A percentile compares a stretch with the other conserved stretches of the same genome.
Evolutionary conservation across 2,888 invertebrate genomes (phyloP).

Genomic region (Gymnoscelis rufifasciata): DNA sequence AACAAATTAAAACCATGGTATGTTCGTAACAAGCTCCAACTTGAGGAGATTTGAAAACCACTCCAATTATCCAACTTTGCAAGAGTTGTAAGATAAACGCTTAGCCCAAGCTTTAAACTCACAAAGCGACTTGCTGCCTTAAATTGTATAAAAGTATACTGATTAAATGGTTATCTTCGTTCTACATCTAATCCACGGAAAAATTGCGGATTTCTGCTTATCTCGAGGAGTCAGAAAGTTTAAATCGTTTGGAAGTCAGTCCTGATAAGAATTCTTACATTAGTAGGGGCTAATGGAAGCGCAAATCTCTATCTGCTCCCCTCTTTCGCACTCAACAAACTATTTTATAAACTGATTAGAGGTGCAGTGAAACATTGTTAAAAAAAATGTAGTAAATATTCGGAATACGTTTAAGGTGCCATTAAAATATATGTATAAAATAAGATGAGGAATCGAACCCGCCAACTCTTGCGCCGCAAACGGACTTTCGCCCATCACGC

Average conservation of each 20-base stretch:
- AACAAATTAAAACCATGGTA: conserved; percentile 23
- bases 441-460: no score
- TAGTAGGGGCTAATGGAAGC: not conserved
- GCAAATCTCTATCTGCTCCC: not conserved
- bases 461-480: no score
- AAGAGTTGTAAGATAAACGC: conserved; percentile 32
- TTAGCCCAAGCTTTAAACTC: conserved; percentile 25
- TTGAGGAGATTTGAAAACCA: conserved; percentile 35
- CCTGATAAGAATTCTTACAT: not conserved
- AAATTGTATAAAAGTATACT: conserved; percentile 24
- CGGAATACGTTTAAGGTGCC: no score
- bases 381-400: no score
- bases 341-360: not conserved
- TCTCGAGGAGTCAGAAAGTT: conserved; percentile 20
- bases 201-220: conserved; percentile 22
- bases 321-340: not conserved
- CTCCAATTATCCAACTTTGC: conserved; percentile 36
- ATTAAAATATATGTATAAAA: no score
- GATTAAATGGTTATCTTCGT: conserved; percentile 24
- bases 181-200: conserved; percentile 24
- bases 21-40: conserved; percentile 30
- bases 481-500: no score
- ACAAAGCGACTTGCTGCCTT: conserved; percentile 16
- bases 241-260: conserved; percentile 13
- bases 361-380: no score